Percentiles rank a stretch among this genome's conserved stretches.
Conservation (phyloP, 2,113 vertebrate genomes). For the Stigmatopora argus region DNA sequence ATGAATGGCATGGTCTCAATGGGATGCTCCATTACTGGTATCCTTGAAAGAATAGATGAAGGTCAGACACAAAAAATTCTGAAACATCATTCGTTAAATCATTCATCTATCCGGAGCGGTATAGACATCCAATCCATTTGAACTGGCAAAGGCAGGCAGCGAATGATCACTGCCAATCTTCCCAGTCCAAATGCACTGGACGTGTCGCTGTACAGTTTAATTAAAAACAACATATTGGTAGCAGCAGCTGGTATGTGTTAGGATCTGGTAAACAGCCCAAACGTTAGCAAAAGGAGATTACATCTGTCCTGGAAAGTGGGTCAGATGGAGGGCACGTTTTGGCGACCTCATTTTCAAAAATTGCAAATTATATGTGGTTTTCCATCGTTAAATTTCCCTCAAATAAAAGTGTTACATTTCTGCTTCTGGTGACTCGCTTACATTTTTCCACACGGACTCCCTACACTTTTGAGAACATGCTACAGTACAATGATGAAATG, state of each 20-base stretch:
- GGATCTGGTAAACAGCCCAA: constrained; percentile 47
- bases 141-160: too few species aligned
- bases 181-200: too few species aligned
- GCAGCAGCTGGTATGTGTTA: constrained; percentile 8
- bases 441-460: background rate
- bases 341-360: constrained; percentile 51
- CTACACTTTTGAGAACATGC: background rate
- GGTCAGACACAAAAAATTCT: background rate
- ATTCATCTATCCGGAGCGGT: too few species aligned
- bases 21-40: constrained; percentile 13
- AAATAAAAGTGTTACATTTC: too few species aligned
- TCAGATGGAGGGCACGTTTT: constrained; percentile 66
- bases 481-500: background rate
- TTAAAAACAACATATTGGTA: background rate
- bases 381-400: background rate
- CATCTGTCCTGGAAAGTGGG: constrained; percentile 68
- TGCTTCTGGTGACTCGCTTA: background rate
- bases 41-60: constrained; percentile 4
- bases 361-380: constrained; percentile 28
- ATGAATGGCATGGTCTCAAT: constrained; percentile 2
- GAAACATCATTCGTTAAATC: background rate
- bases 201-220: too few species aligned
- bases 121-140: too few species aligned
- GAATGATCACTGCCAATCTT: too few species aligned
- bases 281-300: constrained; percentile 54